These are phyloP conservation scores for Lypha dubia DNA, from an alignment of 2,888 invertebrate genomes.

Conservation along the genomic window DNA sequence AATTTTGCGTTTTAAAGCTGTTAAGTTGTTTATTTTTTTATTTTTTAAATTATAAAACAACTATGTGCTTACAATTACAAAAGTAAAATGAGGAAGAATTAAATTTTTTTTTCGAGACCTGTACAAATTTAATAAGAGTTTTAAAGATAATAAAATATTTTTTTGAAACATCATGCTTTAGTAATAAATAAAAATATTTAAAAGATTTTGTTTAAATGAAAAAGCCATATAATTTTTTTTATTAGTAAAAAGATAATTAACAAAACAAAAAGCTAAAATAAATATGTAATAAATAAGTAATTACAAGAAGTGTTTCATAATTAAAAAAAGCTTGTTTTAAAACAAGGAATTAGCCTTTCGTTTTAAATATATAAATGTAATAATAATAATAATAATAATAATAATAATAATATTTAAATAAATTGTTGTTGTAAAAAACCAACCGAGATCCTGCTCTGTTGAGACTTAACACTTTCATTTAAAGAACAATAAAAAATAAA, in stretches of 20 bases:
- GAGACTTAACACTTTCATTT: slow-evolving; percentile 74
- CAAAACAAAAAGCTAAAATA: slow-evolving; percentile 23
- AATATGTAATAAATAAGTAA: slow-evolving; percentile 74
- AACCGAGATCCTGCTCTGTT: slow-evolving; percentile 82
- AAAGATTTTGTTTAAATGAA: slow-evolving; percentile 57
- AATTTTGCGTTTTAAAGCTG: slow-evolving; percentile 66
- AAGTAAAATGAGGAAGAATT: slow-evolving; percentile 52
- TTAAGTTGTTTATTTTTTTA: slow-evolving; percentile 56
- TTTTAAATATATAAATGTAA: slow-evolving; percentile 74
- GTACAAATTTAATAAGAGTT: slow-evolving; percentile 42
- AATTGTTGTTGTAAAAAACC: slow-evolving; percentile 77
- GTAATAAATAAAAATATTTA: slow-evolving; percentile 63
- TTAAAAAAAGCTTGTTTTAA: slow-evolving; percentile 63
- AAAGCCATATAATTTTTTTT: slow-evolving; percentile 38
- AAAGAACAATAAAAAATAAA: slow-evolving; percentile 66
- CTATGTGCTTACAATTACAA: slow-evolving; percentile 57
- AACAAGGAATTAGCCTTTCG: slow-evolving; percentile 67
- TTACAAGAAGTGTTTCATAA: slow-evolving; percentile 66
- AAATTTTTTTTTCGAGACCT: slow-evolving; percentile 39
- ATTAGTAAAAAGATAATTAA: slow-evolving; percentile 55
- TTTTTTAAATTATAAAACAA: slow-evolving; percentile 52
- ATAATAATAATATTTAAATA: slow-evolving; percentile 74
- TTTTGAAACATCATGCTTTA: slow-evolving; percentile 61
- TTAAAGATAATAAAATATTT: slow-evolving; percentile 41
- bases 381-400: slow-evolving; percentile 73